Evolutionary conservation across 2,113 vertebrate species (phyloP).

Genomic region (Bos javanicus): DNA sequence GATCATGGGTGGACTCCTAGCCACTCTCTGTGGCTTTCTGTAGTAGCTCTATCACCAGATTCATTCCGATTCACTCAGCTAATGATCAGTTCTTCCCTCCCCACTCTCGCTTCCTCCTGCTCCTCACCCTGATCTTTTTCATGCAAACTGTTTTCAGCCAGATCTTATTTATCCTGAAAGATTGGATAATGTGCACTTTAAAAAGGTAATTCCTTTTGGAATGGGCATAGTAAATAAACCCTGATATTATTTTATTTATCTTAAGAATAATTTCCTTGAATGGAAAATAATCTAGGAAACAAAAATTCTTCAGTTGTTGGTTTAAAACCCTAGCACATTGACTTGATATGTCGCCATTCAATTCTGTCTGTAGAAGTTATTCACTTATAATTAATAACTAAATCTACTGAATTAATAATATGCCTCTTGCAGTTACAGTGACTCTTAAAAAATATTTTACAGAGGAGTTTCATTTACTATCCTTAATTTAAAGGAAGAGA

Average conservation of each 20-base stretch:
- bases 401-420: constrained; percentile 37
- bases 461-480: constrained; percentile 55
- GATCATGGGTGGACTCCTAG: rapidly evolving
- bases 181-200: background rate
- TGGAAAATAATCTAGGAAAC: constrained; percentile 13
- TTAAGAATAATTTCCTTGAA: constrained; percentile 37
- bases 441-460: constrained; percentile 58
- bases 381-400: constrained; percentile 47
- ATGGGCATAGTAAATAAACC: background rate
- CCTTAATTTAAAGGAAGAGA: constrained; percentile 56
- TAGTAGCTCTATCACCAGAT: background rate
- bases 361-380: constrained; percentile 30
- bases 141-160: background rate
- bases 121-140: background rate
- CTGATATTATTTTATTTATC: background rate
- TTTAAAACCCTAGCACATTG: constrained; percentile 28
- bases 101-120: rapidly evolving
- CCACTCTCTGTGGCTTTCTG: background rate
- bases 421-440: constrained; percentile 38
- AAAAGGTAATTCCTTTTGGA: background rate
- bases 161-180: background rate
- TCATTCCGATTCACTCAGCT: background rate
- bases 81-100: background rate
- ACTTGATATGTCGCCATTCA: constrained; percentile 17
- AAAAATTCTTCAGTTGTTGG: background rate